Conservation (phyloP, 2,113 vertebrate genomes). For the Cololabis saira region DNA sequence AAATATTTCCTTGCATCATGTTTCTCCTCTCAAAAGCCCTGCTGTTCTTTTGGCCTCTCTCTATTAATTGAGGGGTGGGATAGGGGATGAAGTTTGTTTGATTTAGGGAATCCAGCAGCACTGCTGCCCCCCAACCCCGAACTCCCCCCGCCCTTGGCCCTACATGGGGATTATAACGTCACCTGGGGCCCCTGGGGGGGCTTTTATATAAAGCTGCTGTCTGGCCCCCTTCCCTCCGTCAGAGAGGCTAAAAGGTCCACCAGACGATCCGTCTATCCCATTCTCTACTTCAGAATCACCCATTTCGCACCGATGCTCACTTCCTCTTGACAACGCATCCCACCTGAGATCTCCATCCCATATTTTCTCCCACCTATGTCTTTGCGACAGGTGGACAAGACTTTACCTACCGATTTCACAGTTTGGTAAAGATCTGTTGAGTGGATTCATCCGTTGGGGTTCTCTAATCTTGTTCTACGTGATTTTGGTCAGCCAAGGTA, state of each 20-base stretch:
- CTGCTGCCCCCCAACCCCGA: conserved; percentile 49
- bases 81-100: conserved; percentile 71
- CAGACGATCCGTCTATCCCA: conserved; percentile 71
- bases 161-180: conserved; percentile 80
- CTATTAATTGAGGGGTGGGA: conserved; percentile 9
- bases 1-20: conserved; percentile 1
- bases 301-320: conserved; percentile 71
- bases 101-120: conserved; percentile 67
- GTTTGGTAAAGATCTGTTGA: conserved; percentile 48
- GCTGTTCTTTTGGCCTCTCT: conserved; percentile 32
- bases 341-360: conserved; percentile 56
- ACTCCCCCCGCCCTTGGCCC: conserved; percentile 59
- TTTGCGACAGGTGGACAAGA: conserved; percentile 73
- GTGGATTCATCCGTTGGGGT: conserved; percentile 56
- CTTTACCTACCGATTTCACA: conserved; percentile 46
- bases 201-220: conserved; percentile 81
- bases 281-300: conserved; percentile 65
- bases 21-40: conserved; percentile 4
- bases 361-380: conserved; percentile 71
- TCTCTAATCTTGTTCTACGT: conserved; percentile 24
- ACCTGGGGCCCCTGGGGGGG: conserved; percentile 73
- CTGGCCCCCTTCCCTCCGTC: conserved; percentile 78
- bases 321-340: conserved; percentile 67
- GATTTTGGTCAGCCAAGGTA: conserved; percentile 36
- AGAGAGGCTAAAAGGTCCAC: conserved; percentile 81